Conservation (phyloP, 1,140 invertebrate genomes). For the Drosophila ercepeae region DNA sequence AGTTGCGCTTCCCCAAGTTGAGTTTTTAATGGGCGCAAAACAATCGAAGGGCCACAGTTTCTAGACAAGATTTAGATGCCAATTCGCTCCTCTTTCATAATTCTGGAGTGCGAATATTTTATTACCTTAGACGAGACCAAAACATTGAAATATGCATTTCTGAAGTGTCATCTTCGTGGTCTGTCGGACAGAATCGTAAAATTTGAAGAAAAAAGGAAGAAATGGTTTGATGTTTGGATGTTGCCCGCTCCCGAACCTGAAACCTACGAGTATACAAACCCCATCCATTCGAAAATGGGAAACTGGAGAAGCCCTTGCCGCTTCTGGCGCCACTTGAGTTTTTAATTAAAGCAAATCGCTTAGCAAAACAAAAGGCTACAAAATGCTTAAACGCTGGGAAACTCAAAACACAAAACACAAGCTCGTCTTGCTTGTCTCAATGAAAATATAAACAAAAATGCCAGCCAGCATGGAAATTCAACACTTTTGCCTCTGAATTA, state of each 20-base stretch:
- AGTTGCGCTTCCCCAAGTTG: slow-evolving; percentile 2
- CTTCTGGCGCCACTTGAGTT: slow-evolving; percentile 73
- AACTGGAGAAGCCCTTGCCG: slow-evolving; percentile 32
- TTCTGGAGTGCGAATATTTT: slow-evolving; percentile 72
- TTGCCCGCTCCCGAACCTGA: neutral
- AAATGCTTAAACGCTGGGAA: slow-evolving; percentile 56
- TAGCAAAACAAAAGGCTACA: slow-evolving; percentile 72
- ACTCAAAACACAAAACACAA: slow-evolving; percentile 40
- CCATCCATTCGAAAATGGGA: neutral
- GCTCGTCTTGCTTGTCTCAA: slow-evolving; percentile 19
- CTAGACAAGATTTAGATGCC: slow-evolving; percentile 77
- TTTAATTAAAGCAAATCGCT: slow-evolving; percentile 74
- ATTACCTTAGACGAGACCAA: slow-evolving; percentile 68
- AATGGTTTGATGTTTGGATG: slow-evolving; percentile 10
- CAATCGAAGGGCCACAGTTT: slow-evolving; percentile 69
- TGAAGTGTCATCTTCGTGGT: slow-evolving; percentile 64
- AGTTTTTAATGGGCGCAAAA: slow-evolving; percentile 71
- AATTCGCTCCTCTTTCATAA: slow-evolving; percentile 50
- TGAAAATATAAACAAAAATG: slow-evolving; percentile 72
- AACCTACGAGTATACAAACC: neutral
- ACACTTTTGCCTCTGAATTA: slow-evolving; percentile 77
- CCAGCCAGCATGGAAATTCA: slow-evolving; percentile 75
- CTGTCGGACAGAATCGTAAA: slow-evolving; percentile 37
- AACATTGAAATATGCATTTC: slow-evolving; percentile 77
- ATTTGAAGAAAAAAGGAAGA: slow-evolving; percentile 12